Conservation (phyloP, 30 jellyfish, hydroid and myxozoan genomes). For the Cassiopea xamachana region DNA sequence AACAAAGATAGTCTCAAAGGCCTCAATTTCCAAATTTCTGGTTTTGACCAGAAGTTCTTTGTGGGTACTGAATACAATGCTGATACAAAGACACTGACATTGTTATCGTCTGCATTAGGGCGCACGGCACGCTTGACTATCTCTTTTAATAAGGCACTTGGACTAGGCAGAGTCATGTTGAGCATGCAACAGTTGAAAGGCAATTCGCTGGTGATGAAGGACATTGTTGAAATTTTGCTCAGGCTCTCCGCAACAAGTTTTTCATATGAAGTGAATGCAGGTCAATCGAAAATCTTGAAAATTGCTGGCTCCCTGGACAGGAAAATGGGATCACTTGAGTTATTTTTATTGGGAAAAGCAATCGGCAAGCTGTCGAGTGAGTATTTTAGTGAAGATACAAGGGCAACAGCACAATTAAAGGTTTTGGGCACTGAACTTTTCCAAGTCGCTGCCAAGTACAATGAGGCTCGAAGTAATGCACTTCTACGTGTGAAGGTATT, state of each 20-base stretch:
- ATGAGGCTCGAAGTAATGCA: conserved; percentile 43
- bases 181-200: conserved; percentile 55
- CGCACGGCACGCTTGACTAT: conserved; percentile 28
- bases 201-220: conserved; percentile 35
- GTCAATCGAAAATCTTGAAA: conserved; percentile 16
- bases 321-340: conserved; percentile 35
- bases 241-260: conserved; percentile 29
- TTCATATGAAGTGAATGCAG: conserved; percentile 26
- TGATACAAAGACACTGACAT: conserved; percentile 34
- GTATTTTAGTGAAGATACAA: conserved; percentile 17
- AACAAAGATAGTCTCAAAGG: conserved; percentile 57
- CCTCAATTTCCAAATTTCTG: conserved; percentile 54
- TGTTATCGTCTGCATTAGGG: conserved; percentile 54
- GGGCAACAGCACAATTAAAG: conserved; percentile 4
- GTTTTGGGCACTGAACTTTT: conserved; percentile 43
- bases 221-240: conserved; percentile 13
- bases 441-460: conserved; percentile 57
- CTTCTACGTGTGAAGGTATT: conserved; percentile 49
- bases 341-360: conserved; percentile 35
- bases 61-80: conserved; percentile 72
- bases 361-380: conserved; percentile 20
- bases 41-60: conserved; percentile 46
- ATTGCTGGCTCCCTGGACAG: conserved; percentile 30
- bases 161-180: conserved; percentile 24
- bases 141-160: conserved; percentile 4